These are phyloP conservation scores for Tuberolachnus salignus DNA, from an alignment of 2,888 invertebrate genomes.

Conservation along the genomic window DNA sequence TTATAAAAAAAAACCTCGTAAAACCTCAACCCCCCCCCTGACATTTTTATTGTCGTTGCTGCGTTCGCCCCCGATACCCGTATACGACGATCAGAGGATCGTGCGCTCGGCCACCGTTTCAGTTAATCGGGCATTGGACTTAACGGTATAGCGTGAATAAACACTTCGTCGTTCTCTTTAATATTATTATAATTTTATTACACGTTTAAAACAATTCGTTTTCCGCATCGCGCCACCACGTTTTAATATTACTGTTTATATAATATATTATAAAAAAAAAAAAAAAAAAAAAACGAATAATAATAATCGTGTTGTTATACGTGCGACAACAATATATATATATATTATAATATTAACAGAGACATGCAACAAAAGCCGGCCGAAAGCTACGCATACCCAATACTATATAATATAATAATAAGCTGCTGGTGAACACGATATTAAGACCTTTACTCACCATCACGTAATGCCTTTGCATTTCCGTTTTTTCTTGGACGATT, in stretches of 20 bases:
- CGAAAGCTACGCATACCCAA: constrained; percentile 28
- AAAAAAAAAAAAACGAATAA: not conserved
- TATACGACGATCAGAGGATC: too few species aligned
- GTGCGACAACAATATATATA: not conserved
- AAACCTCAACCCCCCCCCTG: too few species aligned
- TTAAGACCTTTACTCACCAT: constrained; percentile 71
- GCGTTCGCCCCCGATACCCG: too few species aligned
- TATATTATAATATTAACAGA: too few species aligned
- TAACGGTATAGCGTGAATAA: constrained; percentile 14
- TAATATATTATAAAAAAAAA: too few species aligned
- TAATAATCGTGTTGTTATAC: not conserved
- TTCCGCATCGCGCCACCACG: not conserved
- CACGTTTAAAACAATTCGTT: not conserved
- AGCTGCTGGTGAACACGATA: constrained; percentile 54
- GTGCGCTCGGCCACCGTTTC: too few species aligned
- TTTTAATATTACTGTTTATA: constrained; percentile 3
- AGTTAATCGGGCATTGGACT: not conserved
- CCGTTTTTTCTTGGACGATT: constrained; percentile 83
- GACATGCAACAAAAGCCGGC: constrained; percentile 41
- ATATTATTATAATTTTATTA: not conserved
- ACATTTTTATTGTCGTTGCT: too few species aligned
- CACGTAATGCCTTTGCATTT: constrained; percentile 87
- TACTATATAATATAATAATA: constrained; percentile 9
- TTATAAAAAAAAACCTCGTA: too few species aligned
- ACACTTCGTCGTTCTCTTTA: not conserved